phyloP scores from a whole-genome alignment of 2,113 vertebrate species.

The Erythrolamprus reginae region DNA sequence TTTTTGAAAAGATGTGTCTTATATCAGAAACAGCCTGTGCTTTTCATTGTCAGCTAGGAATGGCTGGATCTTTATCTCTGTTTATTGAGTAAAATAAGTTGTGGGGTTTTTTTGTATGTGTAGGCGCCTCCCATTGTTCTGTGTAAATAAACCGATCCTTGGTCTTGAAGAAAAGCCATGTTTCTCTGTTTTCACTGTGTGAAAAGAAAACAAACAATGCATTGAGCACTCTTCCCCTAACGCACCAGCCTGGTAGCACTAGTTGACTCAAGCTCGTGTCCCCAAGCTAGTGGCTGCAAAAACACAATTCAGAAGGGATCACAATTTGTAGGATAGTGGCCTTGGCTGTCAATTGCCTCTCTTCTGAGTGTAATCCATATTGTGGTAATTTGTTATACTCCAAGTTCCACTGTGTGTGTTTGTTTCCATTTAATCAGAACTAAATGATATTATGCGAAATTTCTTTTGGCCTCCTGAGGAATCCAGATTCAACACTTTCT shows the following conservation, averaged over 20 bases:
- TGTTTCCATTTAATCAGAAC: slow-evolving; percentile 68
- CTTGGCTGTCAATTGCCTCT: slow-evolving; percentile 37
- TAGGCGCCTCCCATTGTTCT: not conserved
- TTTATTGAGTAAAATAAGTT: slow-evolving; percentile 27
- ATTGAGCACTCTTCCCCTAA: not conserved
- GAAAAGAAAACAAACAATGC: slow-evolving; percentile 26
- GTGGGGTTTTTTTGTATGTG: slow-evolving; percentile 12
- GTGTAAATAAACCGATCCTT: slow-evolving; percentile 11
- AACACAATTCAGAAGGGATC: slow-evolving; percentile 12
- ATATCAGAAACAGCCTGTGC: not conserved
- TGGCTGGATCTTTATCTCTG: slow-evolving; percentile 16
- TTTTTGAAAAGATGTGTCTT: slow-evolving; percentile 14
- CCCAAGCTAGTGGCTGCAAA: slow-evolving; percentile 31
- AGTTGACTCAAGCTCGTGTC: not conserved
- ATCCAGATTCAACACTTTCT: slow-evolving; percentile 69
- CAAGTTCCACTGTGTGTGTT: slow-evolving; percentile 51
- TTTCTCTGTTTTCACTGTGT: not conserved
- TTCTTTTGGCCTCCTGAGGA: slow-evolving; percentile 68
- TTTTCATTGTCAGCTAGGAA: slow-evolving; percentile 15
- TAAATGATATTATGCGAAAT: slow-evolving; percentile 70
- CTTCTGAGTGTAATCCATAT: slow-evolving; percentile 39
- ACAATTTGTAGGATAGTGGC: not conserved
- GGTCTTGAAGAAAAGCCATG: not conserved
- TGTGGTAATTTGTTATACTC: slow-evolving; percentile 46
- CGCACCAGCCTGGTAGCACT: slow-evolving; percentile 35